Percentiles rank a stretch among this genome's conserved stretches.
Conservation (phyloP, 2,888 invertebrate genomes). For the Tachina fera region DNA sequence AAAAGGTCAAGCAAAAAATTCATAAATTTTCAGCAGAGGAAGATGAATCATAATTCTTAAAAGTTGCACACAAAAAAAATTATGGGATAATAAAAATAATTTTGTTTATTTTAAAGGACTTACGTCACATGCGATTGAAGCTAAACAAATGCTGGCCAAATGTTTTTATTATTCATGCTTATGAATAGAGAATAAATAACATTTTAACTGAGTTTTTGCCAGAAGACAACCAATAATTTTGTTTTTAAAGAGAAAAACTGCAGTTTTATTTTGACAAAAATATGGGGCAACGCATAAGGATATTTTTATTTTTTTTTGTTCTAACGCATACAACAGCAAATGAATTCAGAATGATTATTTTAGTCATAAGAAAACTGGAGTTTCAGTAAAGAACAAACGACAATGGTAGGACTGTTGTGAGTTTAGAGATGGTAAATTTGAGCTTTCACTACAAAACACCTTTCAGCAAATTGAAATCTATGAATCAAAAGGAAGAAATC, state of each 20-base stretch:
- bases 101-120: constrained; percentile 38
- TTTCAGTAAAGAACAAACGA: too few species aligned
- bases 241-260: too few species aligned
- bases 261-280: too few species aligned
- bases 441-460: too few species aligned
- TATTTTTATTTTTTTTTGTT: background rate
- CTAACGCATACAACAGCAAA: too few species aligned
- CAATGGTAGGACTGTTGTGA: too few species aligned
- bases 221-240: too few species aligned
- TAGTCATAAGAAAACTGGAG: too few species aligned
- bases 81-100: constrained; percentile 2
- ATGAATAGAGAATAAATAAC: background rate
- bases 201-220: background rate
- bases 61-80: constrained; percentile 11
- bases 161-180: background rate
- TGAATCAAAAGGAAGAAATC: too few species aligned
- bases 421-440: too few species aligned
- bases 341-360: too few species aligned
- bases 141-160: background rate
- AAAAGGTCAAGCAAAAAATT: constrained; percentile 11
- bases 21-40: background rate
- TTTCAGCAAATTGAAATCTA: too few species aligned
- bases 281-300: background rate
- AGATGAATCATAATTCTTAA: constrained; percentile 46
- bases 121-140: constrained; percentile 15